Conservation (phyloP, 2,888 invertebrate species). For the Rhynchonema sp. region DNA sequence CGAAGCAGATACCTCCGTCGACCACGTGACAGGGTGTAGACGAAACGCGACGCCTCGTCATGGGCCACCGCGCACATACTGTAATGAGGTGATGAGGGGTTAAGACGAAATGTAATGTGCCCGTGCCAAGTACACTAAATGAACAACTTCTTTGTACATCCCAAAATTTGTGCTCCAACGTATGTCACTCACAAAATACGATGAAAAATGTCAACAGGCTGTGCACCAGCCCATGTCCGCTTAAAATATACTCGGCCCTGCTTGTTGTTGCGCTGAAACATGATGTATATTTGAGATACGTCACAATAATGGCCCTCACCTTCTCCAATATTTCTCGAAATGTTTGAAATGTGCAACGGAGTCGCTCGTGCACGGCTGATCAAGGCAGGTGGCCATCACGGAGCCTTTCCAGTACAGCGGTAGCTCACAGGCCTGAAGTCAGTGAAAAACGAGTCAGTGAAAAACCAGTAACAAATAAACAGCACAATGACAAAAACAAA, state of each 20-base stretch:
- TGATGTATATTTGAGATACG: too few species aligned
- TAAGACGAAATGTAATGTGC: too few species aligned
- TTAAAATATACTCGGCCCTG: too few species aligned
- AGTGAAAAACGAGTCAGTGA: neutral
- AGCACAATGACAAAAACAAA: neutral
- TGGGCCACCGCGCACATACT: conserved; percentile 20
- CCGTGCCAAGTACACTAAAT: too few species aligned
- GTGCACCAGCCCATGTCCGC: too few species aligned
- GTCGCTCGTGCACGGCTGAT: neutral
- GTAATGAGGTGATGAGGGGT: neutral
- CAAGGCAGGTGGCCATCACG: conserved; percentile 48
- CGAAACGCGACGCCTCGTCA: conserved; percentile 28
- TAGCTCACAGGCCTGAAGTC: conserved; percentile 59
- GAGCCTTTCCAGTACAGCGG: conserved; percentile 94
- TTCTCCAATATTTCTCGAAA: neutral
- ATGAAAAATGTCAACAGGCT: too few species aligned
- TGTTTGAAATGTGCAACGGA: neutral
- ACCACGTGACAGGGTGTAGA: conserved; percentile 51
- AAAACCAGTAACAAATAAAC: neutral
- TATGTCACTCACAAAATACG: too few species aligned
- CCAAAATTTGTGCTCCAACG: too few species aligned
- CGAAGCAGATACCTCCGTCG: conserved; percentile 39
- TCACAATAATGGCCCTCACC: too few species aligned
- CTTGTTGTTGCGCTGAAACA: too few species aligned
- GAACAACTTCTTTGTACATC: too few species aligned